A percentile compares a stretch with the other conserved stretches of the same genome.
Conservation (phyloP, 2,113 vertebrate genomes). For the Thryonomys swinderianus region DNA sequence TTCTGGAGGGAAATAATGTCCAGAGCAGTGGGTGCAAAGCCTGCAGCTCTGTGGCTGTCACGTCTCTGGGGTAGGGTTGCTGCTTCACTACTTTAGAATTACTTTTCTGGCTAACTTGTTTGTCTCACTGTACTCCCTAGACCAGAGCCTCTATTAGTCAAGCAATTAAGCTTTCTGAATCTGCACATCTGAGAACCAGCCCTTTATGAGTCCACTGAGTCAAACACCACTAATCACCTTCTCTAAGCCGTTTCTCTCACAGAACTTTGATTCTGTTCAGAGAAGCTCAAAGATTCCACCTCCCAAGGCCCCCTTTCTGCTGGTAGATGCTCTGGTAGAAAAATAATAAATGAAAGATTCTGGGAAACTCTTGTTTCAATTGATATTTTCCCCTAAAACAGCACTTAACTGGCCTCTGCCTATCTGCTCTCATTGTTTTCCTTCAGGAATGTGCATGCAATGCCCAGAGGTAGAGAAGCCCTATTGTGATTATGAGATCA, state of each 20-base stretch:
- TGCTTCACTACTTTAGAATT: background rate
- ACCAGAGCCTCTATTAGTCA: background rate
- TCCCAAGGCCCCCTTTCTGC: background rate
- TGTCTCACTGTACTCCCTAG: background rate
- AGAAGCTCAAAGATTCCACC: background rate
- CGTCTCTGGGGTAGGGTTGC: background rate
- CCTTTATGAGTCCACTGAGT: background rate
- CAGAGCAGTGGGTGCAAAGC: background rate
- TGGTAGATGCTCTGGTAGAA: background rate
- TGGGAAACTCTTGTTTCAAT: background rate
- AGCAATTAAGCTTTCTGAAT: background rate
- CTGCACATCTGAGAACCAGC: background rate
- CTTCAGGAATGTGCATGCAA: background rate
- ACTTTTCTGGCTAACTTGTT: background rate
- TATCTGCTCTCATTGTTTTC: background rate
- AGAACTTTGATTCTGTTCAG: background rate
- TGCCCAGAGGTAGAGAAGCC: background rate
- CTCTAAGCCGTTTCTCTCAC: background rate
- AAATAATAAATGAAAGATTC: background rate
- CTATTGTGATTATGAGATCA: background rate
- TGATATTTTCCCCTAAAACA: background rate
- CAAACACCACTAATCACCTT: background rate
- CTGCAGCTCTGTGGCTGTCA: background rate
- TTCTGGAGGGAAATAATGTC: background rate
- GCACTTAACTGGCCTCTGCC: background rate